A percentile compares a stretch with the other conserved stretches of the same genome.
Evolutionary conservation across 2,888 invertebrate genomes (phyloP).

Genomic region (Plagiodera versicolora): DNA sequence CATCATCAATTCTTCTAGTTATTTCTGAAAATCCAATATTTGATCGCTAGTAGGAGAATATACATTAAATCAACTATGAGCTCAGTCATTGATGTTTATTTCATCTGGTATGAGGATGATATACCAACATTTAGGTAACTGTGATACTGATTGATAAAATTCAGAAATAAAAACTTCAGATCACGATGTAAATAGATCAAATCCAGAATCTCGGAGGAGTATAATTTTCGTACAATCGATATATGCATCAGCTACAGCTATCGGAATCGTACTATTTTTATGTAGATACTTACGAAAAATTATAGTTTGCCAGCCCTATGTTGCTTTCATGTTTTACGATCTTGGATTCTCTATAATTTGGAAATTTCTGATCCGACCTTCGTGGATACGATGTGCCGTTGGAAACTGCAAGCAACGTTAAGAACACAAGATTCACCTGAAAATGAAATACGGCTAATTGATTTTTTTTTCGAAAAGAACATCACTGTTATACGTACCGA

Average conservation of each 20-base stretch:
- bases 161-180: too few relatives aligned
- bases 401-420: conserved; percentile 1
- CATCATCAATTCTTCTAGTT: too few relatives aligned
- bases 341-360: conserved; percentile 30
- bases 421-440: conserved; percentile 14
- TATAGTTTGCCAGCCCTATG: conserved; percentile 33
- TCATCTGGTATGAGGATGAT: too few relatives aligned
- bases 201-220: too few relatives aligned
- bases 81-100: too few relatives aligned
- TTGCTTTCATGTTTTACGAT: conserved; percentile 35
- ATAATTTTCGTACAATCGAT: too few relatives aligned
- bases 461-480: background rate
- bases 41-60: too few relatives aligned
- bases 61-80: too few relatives aligned
- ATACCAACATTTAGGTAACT: too few relatives aligned
- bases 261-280: background rate
- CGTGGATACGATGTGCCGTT: conserved; percentile 25
- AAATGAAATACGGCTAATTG: background rate
- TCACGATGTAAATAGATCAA: too few relatives aligned
- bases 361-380: conserved; percentile 16
- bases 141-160: too few relatives aligned
- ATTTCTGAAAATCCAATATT: too few relatives aligned
- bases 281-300: conserved; percentile 33
- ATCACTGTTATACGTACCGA: conserved; percentile 11
- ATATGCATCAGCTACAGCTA: background rate